Evolutionary conservation across 2,888 invertebrate species (phyloP).

Genomic region (Cephus runcator): DNA sequence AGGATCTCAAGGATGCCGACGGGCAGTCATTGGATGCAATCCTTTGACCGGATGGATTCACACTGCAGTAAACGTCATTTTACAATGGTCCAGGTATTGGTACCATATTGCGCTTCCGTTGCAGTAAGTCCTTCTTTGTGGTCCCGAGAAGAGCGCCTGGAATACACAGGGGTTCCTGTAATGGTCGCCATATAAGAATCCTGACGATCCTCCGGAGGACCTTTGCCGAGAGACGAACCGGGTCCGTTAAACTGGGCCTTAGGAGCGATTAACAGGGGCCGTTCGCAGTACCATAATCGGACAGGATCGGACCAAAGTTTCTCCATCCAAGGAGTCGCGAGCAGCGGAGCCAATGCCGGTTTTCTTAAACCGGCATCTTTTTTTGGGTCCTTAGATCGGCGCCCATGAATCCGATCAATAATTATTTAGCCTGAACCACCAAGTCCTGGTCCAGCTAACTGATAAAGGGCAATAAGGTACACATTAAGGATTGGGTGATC

Average conservation of each 20-base stretch:
- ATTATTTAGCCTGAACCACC: background rate
- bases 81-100: constrained; percentile 14
- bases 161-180: background rate
- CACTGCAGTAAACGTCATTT: constrained; percentile 27
- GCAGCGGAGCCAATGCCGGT: background rate
- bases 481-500: background rate
- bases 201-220: background rate
- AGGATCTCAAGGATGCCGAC: constrained; percentile 33
- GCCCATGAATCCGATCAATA: background rate
- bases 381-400: background rate
- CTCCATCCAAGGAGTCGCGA: background rate
- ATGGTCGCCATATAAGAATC: background rate
- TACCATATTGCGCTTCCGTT: background rate
- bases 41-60: constrained; percentile 42
- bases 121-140: background rate
- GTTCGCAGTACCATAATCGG: background rate
- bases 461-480: background rate
- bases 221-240: background rate
- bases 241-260: background rate
- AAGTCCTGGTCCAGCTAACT: background rate
- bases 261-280: background rate
- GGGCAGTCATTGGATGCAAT: constrained; percentile 28
- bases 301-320: background rate
- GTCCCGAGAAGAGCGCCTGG: background rate
- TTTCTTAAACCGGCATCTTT: background rate